Evolutionary conservation across 2,888 invertebrate genomes (phyloP), one percentile per base, ranked within the genome.

Genomic region (Cantharis nigra): DNA sequence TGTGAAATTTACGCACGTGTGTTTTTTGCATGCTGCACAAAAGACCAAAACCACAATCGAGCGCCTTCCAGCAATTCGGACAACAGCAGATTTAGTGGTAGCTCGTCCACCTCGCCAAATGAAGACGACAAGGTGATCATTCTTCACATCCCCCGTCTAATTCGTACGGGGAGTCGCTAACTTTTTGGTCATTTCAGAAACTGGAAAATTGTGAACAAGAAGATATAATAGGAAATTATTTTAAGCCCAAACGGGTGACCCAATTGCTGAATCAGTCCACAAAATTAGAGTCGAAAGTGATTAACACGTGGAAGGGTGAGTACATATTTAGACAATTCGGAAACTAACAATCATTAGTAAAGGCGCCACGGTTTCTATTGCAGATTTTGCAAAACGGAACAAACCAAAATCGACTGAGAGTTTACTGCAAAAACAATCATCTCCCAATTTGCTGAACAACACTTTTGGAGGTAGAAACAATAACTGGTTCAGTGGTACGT

Each of bases 141-240:
- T 11, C 67, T 26, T 20, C 10, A 63, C 14, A 28, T 49, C 3
- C 65, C 18, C 23, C 11, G 23, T 65, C 18, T 9, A 9, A 20
- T 18, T 11, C 5, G 13, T 26, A n/a, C 3, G n/a, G 20, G n/a
- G 5, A 28, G 23, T n/a, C 2, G 16, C 18, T 65, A 72, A 72
- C 26, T 9, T 49, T 71, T 70, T 13, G 26, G 3, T 69, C 69
- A 14, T 76, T 79, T 72, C 75, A 91, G 91, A 90, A 90, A 86
- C 86, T 92, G 65, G 90, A 91, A 81, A 87, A 88, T 76, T 89
- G 89, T 3, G 80, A 77, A 33, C 90, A 90, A 77, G 91, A 92
- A 78, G 92, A 94, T 80, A 90, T 94, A 76, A 92, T 94, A 0
- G 92, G 91, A 70, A 93, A 91, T 82, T 95, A 95, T 86, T 95